Evolutionary conservation across 92 coral and sea anemone species (phyloP), one percentile per base, ranked within the genome.

Genomic region (Anthopleura xanthogrammica): DNA sequence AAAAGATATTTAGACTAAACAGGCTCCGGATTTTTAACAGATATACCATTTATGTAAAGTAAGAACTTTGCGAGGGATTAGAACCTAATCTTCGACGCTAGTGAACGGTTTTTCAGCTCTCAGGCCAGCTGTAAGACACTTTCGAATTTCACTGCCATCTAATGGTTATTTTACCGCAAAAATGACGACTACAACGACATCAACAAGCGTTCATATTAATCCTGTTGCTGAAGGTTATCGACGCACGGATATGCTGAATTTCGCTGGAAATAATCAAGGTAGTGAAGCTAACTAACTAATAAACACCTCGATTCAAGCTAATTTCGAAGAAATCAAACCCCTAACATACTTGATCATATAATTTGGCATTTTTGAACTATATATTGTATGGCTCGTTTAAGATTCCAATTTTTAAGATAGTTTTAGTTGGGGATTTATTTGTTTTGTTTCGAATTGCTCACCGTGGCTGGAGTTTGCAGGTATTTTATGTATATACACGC

Each of bases 191-290:
- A 41, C 82, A 16, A 76, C 87, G 6, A 83, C 82, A 5, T 62
- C 70, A 62, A 62, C 70, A 1, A 62, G 70, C 65, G 39, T 64
- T 39, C 87, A 83, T 42, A 14, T 74, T 39, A 83, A 83, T 22
- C 87, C 87, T 7, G 70, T 62, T 1, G 81, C 87, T 1, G 39
- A 76, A 41, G 87, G 87, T 1, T 84, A 84, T 17, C 77, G 77
- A 12, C 81, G 80, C 24, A 76, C 76, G 23, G 73, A 77, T 40
- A 41, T 60, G 75, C 29, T 80, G 54, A 20, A 56, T 57, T 79
- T 57, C 36, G 6, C 72, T 39, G 29, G 74, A 9, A 29, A 6
- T 22, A 68, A 68, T 13, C 74, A 68, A 68, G 74, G 74, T 62
- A 20, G 14, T 20, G 11, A 20, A 62, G 39, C 29, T 14, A 58